Evolutionary conservation across 2,888 invertebrate genomes (phyloP), one percentile per base, ranked within the genome.

Genomic region (Ypsolopha scabrella): DNA sequence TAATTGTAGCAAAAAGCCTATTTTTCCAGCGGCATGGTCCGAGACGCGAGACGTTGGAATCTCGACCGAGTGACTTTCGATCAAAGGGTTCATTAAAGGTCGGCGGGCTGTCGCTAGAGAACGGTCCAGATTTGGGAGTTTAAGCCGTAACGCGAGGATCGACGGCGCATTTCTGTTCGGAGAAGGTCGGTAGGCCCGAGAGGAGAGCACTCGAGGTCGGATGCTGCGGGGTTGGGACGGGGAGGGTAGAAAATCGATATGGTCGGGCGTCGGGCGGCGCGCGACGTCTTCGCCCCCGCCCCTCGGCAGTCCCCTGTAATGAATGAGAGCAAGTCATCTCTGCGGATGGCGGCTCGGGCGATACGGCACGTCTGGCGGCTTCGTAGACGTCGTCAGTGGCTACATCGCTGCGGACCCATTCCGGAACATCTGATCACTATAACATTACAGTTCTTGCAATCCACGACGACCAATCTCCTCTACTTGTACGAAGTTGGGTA

Each of bases 1-100:
- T 82, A 85, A 85, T 83, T 85, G 83, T 85, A 81, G 83, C 81
- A 83, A 83, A 85, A 86, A 85, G 81, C 81, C 80, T 83, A 80
- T 82, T 85, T 85, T 82, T 78, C 74, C 68, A 72, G 65, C 67
- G 67, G 70, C 66, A 68, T 67, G 78, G 73, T 64, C 70, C 68
- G 63, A 62, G 68, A 60, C 64, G 66, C 24, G 70, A 64, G 67
- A 64, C 75, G 70, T 76, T 79, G 80, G 76, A 82, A 85, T 81
- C 80, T 82, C 80, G 76, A 85, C 83, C 85, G 75, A 81, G 80
- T 79, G 81, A 80, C 82, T 80, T 83, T 78, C 75, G 75, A 74
- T 63, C 75, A 65, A 74, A 83, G 75, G 73, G 83, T 83, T 75
- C 75, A 81, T 79, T 76, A 77, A 76, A 74, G 74, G 71, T 76